A percentile compares a stretch with the other conserved stretches of the same genome.
phyloP scores from a whole-genome alignment of 2,797 vertebrate species.

The Halcyon leucocephala region DNA sequence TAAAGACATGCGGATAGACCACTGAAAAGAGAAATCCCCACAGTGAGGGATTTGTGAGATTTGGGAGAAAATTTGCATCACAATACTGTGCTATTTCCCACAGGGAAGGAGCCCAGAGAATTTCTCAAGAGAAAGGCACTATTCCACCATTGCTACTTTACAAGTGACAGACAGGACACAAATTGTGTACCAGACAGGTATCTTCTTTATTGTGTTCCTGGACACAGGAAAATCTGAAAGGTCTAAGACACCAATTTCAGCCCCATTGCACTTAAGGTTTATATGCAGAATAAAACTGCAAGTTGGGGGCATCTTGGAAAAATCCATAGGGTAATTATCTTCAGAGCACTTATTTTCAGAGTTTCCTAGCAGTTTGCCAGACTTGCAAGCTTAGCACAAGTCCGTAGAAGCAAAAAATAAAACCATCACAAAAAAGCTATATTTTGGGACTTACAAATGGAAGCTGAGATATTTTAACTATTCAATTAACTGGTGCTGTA shows the following conservation, averaged over 20 bases:
- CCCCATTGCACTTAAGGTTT: neutral
- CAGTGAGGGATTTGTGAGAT: conserved; percentile 66
- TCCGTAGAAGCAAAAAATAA: conserved; percentile 14
- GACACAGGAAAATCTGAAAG: neutral
- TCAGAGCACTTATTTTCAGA: neutral
- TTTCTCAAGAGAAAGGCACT: conserved; percentile 38
- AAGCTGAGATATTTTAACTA: conserved; percentile 56
- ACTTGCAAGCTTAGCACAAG: conserved; percentile 54
- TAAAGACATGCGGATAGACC: conserved; percentile 46
- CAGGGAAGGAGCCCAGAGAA: conserved; percentile 23
- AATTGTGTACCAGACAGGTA: neutral
- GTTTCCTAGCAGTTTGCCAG: conserved; percentile 1
- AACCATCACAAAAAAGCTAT: conserved; percentile 2
- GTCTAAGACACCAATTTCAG: conserved; percentile 15
- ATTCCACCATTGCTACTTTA: conserved; percentile 15
- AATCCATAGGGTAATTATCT: neutral
- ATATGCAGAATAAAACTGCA: conserved; percentile 12
- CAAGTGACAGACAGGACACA: conserved; percentile 41
- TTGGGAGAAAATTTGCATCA: conserved; percentile 71
- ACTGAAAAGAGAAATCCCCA: conserved; percentile 65
- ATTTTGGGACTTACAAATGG: conserved; percentile 43
- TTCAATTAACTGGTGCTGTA: conserved; percentile 45
- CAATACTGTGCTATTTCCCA: conserved; percentile 50
- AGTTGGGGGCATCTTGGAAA: conserved; percentile 5
- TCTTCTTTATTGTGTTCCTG: conserved; percentile 22